These are phyloP conservation scores for Psittacus erithacus DNA, from an alignment of 2,113 vertebrate genomes.

Conservation along the genomic window DNA sequence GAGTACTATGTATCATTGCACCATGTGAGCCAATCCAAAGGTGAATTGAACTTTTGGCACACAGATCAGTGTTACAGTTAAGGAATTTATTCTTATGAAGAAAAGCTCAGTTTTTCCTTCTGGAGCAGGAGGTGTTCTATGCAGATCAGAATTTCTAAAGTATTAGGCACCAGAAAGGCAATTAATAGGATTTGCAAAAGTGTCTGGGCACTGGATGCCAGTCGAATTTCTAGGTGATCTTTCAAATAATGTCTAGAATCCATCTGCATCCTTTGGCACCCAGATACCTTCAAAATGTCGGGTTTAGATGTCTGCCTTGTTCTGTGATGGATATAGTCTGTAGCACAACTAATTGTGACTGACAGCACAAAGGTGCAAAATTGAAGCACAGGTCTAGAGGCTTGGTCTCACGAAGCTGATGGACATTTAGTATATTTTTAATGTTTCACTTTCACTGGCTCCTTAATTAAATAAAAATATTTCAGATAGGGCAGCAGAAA, in stretches of 20 bases:
- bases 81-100: background rate
- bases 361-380: conserved; percentile 60
- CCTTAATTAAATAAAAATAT: conserved; percentile 73
- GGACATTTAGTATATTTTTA: conserved; percentile 46
- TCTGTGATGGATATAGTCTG: background rate
- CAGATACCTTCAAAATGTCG: background rate
- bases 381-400: background rate
- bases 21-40: background rate
- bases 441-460: conserved; percentile 3
- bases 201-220: conserved; percentile 4
- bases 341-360: conserved; percentile 56
- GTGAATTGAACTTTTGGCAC: background rate
- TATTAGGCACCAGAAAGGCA: background rate
- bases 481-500: conserved; percentile 69
- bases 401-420: background rate
- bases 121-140: background rate
- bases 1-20: background rate
- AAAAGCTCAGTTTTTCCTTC: background rate
- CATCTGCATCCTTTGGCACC: conserved; percentile 34
- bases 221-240: conserved; percentile 5
- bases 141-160: background rate
- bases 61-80: background rate
- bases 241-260: conserved; percentile 9
- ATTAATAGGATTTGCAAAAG: background rate
- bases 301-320: background rate